Conservation (phyloP, 1,140 invertebrate species). For the Portunus trituberculatus region DNA sequence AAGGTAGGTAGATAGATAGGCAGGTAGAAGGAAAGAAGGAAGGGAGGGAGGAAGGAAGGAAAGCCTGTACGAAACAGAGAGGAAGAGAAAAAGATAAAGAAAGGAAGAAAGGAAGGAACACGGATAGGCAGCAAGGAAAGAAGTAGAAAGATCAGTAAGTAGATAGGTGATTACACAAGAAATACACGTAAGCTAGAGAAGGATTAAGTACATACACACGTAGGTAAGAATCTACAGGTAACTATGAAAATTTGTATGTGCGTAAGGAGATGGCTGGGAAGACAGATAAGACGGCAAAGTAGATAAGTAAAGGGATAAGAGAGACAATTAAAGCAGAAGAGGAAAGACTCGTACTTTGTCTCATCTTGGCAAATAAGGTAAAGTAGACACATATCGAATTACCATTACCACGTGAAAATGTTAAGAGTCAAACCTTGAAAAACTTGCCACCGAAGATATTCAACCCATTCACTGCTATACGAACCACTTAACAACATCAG, state of each 20-base stretch:
- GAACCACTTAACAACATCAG: no score
- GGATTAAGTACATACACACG: no score
- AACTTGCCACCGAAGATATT: no score
- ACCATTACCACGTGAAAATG: no score
- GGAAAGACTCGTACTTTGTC: no score
- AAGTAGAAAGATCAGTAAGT: background rate
- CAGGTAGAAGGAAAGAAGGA: background rate
- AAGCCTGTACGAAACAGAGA: background rate
- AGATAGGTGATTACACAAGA: background rate
- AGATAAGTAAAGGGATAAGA: background rate
- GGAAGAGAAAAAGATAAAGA: background rate
- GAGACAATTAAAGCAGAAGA: no score
- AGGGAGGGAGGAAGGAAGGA: background rate
- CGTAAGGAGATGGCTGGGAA: background rate
- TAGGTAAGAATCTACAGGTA: background rate
- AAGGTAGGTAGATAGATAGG: background rate
- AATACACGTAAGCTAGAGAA: no score
- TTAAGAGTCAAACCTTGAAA: no score
- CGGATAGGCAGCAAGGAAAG: background rate
- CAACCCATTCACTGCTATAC: no score
- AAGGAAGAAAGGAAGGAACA: background rate
- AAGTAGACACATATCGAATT: no score
- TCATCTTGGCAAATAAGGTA: no score
- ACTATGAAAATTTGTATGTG: background rate
- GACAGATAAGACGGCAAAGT: background rate